phyloP scores from a whole-genome alignment of 2,113 vertebrate species.

The Onychorhynchus coronatus region DNA sequence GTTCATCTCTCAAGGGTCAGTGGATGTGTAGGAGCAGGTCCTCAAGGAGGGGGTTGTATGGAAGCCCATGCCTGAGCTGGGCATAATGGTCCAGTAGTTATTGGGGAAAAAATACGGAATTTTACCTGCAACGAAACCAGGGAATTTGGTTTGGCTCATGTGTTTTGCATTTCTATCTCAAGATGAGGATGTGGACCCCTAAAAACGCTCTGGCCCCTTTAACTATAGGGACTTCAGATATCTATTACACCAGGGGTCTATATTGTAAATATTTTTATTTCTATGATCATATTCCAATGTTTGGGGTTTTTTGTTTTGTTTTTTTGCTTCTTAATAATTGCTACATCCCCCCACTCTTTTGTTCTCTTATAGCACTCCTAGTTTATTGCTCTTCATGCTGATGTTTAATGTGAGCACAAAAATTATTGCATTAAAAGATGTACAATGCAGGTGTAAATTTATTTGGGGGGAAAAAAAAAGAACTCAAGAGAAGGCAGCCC shows the following conservation, averaged over 20 bases:
- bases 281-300: not conserved
- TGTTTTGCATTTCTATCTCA: not conserved
- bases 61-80: not conserved
- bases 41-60: not conserved
- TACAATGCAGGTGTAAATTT: not conserved
- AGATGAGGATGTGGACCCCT: not conserved
- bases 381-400: not conserved
- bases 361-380: not conserved
- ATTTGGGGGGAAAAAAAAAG: not conserved
- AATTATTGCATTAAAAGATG: not conserved
- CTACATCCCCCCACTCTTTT: not conserved
- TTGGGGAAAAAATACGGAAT: not conserved
- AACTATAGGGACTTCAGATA: not conserved
- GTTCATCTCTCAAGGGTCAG: not conserved
- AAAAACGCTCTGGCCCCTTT: not conserved
- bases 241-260: not conserved
- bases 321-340: not conserved
- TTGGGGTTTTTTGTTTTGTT: accelerated
- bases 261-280: not conserved
- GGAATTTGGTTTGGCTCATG: not conserved
- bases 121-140: not conserved
- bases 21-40: not conserved
- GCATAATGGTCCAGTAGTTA: not conserved
- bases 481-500: not conserved
- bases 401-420: not conserved